A percentile compares a stretch with the other conserved stretches of the same genome.
Evolutionary conservation across 2,113 vertebrate species (phyloP).

Genomic region (Leptodactylus fuscus): DNA sequence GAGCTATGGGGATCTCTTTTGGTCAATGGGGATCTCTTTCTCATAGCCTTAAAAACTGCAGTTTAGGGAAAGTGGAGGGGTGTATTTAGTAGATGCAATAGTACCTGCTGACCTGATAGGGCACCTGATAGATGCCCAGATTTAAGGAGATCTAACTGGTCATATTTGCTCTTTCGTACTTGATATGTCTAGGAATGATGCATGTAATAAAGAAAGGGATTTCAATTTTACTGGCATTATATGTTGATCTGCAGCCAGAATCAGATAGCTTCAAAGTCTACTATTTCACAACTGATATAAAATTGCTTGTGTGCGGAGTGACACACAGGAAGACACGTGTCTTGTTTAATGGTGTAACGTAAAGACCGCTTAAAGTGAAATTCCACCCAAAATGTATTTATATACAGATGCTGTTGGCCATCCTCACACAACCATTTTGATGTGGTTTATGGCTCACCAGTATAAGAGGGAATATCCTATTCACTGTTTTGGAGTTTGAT

Average conservation of each 20-base stretch:
- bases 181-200: not conserved
- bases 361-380: not conserved
- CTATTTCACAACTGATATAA: slow-evolving; percentile 5
- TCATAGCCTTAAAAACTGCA: too few species aligned
- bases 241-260: not conserved
- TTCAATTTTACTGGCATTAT: not conserved
- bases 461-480: too few species aligned
- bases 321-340: slow-evolving; percentile 26
- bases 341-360: not conserved
- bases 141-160: too few species aligned
- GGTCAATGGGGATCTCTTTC: too few species aligned
- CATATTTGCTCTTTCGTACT: too few species aligned
- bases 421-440: not conserved
- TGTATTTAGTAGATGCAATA: too few species aligned
- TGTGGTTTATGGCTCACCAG: not conserved
- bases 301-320: not conserved
- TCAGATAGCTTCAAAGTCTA: not conserved
- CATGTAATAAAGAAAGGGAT: not conserved
- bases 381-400: not conserved
- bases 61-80: too few species aligned
- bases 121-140: too few species aligned
- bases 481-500: not conserved
- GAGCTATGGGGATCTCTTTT: too few species aligned
- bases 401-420: not conserved
- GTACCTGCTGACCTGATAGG: too few species aligned